These are phyloP conservation scores for Dendrocopos noguchii DNA, from an alignment of 2,113 vertebrate genomes.

Conservation along the genomic window DNA sequence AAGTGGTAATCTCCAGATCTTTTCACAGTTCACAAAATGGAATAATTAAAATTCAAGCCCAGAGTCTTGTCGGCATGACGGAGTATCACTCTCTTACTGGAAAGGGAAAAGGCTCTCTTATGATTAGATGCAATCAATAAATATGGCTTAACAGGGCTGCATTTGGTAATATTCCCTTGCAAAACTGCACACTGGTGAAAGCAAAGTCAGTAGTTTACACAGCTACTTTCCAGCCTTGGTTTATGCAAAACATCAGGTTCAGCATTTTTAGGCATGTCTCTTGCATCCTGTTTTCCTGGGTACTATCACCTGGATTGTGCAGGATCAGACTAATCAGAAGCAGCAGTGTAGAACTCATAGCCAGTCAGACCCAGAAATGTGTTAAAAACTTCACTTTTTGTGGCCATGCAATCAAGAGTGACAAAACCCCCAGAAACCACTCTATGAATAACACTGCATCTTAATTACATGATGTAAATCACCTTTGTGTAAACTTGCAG, in stretches of 20 bases:
- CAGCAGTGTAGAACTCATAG: not conserved
- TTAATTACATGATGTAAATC: conserved; percentile 55
- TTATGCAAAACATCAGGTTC: not conserved
- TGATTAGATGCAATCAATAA: not conserved
- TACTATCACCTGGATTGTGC: not conserved
- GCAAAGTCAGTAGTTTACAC: not conserved
- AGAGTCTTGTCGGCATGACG: not conserved
- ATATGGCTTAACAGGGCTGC: not conserved
- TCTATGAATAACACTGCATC: not conserved
- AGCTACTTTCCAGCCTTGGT: not conserved
- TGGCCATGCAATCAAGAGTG: not conserved
- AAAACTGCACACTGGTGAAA: not conserved
- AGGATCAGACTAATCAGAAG: not conserved
- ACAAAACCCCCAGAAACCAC: not conserved
- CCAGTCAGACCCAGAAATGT: not conserved
- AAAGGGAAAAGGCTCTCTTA: not conserved
- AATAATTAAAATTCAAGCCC: not conserved
- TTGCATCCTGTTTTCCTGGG: not conserved
- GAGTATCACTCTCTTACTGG: not conserved
- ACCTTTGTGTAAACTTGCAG: conserved; percentile 13
- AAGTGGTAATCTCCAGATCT: not conserved
- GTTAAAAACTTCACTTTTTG: not conserved
- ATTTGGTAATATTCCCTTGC: not conserved
- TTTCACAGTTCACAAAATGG: not conserved
- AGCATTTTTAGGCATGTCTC: not conserved